These are phyloP conservation scores for Ctenomys sociabilis DNA, from an alignment of 2,113 vertebrate species.

Conservation along the genomic window DNA sequence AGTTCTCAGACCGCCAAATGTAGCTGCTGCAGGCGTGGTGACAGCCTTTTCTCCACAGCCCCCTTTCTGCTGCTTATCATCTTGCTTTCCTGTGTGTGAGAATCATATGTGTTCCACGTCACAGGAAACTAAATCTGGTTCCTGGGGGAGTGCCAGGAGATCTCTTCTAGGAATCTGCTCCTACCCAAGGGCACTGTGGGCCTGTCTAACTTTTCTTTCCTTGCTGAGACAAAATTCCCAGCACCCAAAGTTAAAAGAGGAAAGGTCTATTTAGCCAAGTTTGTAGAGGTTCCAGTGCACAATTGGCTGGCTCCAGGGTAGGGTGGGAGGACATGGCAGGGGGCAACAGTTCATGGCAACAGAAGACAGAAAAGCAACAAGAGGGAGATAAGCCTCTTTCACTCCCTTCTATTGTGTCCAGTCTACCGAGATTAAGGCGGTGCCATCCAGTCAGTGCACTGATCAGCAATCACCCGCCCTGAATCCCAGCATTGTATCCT, in stretches of 20 bases:
- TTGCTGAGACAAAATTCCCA: neutral
- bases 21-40: rapidly evolving
- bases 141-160: rapidly evolving
- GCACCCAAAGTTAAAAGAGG: neutral
- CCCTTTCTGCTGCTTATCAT: rapidly evolving
- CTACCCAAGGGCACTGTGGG: rapidly evolving
- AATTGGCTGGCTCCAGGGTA: neutral
- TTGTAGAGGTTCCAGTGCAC: neutral
- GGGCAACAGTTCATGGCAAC: neutral
- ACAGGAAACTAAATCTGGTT: no score
- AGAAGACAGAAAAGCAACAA: neutral
- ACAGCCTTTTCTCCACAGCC: rapidly evolving
- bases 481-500: neutral
- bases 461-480: neutral
- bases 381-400: neutral
- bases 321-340: neutral
- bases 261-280: neutral
- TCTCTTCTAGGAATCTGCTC: no score
- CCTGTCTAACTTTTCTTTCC: neutral
- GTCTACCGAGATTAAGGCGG: neutral
- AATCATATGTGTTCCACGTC: no score
- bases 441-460: neutral
- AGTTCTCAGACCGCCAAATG: rapidly evolving
- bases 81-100: no score
- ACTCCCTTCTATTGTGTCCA: neutral